phyloP scores from a whole-genome alignment of 2,113 vertebrate genomes.

The Apus apus region DNA sequence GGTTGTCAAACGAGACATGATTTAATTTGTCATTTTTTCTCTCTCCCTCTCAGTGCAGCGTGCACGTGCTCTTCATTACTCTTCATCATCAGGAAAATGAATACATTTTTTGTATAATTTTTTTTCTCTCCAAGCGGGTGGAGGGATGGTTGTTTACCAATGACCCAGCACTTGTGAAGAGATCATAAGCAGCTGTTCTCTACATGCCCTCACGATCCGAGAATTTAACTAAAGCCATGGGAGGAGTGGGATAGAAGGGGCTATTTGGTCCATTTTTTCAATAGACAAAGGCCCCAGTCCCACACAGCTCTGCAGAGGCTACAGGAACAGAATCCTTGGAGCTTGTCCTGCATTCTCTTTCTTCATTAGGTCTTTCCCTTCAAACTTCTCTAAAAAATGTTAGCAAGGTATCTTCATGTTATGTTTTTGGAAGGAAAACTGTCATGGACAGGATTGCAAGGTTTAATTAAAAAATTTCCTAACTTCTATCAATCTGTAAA shows the following conservation, averaged over 20 bases:
- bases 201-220: constrained; percentile 54
- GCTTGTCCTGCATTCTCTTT: neutral
- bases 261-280: constrained; percentile 1
- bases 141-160: constrained; percentile 69
- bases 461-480: neutral
- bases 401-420: rapidly evolving
- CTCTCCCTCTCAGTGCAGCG: constrained; percentile 14
- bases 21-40: constrained; percentile 77
- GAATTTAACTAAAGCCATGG: constrained; percentile 29
- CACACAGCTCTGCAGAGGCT: neutral
- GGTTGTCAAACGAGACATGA: constrained; percentile 76
- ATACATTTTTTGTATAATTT: constrained; percentile 70
- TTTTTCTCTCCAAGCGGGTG: neutral
- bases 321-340: neutral
- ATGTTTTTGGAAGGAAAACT: neutral
- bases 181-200: constrained; percentile 74
- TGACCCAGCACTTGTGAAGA: constrained; percentile 73
- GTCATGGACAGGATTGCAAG: neutral
- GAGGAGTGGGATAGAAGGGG: constrained; percentile 37
- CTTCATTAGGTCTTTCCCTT: neutral
- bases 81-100: constrained; percentile 68
- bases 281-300: constrained; percentile 47
- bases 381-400: neutral
- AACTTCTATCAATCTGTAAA: neutral
- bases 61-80: constrained; percentile 76